These are phyloP conservation scores for Oligia strigilis DNA, from an alignment of 2,888 invertebrate genomes.

Conservation along the genomic window DNA sequence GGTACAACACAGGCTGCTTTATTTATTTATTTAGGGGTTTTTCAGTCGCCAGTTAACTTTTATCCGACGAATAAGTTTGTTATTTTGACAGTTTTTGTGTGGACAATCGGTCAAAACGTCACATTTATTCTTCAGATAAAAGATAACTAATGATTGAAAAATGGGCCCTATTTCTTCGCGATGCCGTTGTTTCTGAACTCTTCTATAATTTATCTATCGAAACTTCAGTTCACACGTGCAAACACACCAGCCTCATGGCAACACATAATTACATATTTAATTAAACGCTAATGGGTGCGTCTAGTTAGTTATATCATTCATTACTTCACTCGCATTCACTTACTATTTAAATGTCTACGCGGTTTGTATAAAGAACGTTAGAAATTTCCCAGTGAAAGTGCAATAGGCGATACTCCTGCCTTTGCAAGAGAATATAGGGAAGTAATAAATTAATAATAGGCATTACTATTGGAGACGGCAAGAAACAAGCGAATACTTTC, in stretches of 20 bases:
- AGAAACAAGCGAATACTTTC: conserved; percentile 43
- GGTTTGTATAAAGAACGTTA: conserved; percentile 62
- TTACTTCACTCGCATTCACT: conserved; percentile 54
- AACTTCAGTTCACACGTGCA: background rate
- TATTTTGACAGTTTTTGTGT: too few relatives aligned
- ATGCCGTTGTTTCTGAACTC: background rate
- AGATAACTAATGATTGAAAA: too few relatives aligned
- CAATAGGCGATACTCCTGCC: conserved; percentile 41
- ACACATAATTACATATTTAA: conserved; percentile 28
- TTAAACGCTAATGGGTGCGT: conserved; percentile 19
- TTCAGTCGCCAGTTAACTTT: too few relatives aligned
- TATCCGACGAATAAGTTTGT: too few relatives aligned
- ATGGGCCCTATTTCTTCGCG: background rate
- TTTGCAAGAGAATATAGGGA: conserved; percentile 60
- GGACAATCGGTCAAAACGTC: too few relatives aligned
- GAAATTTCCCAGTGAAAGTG: conserved; percentile 66
- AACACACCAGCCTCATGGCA: background rate
- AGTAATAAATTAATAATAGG: conserved; percentile 63
- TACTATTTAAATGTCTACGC: conserved; percentile 61
- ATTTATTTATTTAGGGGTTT: background rate
- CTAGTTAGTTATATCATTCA: conserved; percentile 53
- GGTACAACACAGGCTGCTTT: background rate
- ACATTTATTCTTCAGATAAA: background rate
- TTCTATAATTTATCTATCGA: background rate
- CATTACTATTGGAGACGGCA: conserved; percentile 37